Percentiles rank a stretch among this genome's conserved stretches.
phyloP scores from a whole-genome alignment of 2,888 invertebrate species.

The Clepsis dumicolana region DNA sequence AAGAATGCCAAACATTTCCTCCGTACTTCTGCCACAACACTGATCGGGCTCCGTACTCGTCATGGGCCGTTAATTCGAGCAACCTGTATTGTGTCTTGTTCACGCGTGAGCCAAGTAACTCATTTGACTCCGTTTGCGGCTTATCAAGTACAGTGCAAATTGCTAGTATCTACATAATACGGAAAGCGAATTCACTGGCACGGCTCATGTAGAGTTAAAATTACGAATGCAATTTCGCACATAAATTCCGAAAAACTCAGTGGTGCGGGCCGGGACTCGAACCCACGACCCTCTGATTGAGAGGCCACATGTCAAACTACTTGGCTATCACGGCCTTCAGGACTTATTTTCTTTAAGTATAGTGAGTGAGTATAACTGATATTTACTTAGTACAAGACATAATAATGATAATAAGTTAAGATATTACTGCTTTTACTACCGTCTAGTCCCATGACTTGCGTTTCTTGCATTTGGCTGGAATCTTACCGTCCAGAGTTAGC shows the following conservation, averaged over 20 bases:
- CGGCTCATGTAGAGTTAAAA: neutral
- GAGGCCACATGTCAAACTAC: too few species aligned
- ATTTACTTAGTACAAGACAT: too few species aligned
- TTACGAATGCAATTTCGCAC: too few species aligned
- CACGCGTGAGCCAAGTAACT: constrained; percentile 22
- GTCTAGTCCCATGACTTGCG: constrained; percentile 14
- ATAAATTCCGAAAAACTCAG: too few species aligned
- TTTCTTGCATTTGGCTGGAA: constrained; percentile 19
- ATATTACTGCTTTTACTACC: neutral
- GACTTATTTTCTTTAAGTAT: too few species aligned
- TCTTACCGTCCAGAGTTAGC: constrained; percentile 14
- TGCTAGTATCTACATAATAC: constrained; percentile 24
- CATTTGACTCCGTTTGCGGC: constrained; percentile 26
- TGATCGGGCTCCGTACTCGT: constrained; percentile 72
- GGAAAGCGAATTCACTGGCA: neutral
- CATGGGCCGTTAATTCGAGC: constrained; percentile 81
- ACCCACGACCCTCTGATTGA: too few species aligned
- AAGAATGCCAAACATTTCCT: neutral
- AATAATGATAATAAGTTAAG: neutral
- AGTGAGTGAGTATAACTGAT: too few species aligned
- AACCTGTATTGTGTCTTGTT: constrained; percentile 62
- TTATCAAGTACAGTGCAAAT: constrained; percentile 25
- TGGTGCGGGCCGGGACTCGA: too few species aligned
- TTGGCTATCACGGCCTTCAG: too few species aligned
- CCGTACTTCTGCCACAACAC: neutral